phyloP scores from a whole-genome alignment of 1,140 invertebrate genomes.

The Antheraea pernyi region DNA sequence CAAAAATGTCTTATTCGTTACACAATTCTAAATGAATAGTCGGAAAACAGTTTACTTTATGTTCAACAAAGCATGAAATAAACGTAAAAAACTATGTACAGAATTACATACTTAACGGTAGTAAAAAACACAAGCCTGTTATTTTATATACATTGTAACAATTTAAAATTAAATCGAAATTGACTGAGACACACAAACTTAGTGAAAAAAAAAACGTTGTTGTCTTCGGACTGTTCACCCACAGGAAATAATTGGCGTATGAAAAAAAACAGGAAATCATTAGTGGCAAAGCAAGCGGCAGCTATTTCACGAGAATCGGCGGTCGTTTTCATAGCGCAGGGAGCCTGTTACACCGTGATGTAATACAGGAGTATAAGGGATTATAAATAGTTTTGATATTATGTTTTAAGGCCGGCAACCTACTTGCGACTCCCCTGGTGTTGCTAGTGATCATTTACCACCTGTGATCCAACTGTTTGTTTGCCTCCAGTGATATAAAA shows the following conservation, averaged over 20 bases:
- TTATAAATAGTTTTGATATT: not conserved
- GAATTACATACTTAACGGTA: not conserved
- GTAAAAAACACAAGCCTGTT: conserved; percentile 6
- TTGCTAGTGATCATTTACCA: too few relatives aligned
- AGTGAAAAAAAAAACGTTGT: conserved; percentile 29
- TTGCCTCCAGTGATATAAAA: too few relatives aligned
- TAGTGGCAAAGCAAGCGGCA: conserved; percentile 66
- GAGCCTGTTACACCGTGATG: conserved; percentile 43
- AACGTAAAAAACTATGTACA: conserved; percentile 1
- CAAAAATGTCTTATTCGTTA: conserved; percentile 1
- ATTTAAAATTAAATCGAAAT: conserved; percentile 35
- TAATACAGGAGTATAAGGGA: not conserved
- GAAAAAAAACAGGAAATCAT: conserved; percentile 75
- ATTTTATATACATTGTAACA: conserved; percentile 13
- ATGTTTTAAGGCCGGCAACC: not conserved
- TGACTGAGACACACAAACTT: conserved; percentile 24
- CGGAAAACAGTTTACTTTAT: not conserved
- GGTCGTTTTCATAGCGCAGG: conserved; percentile 20
- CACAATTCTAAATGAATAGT: not conserved
- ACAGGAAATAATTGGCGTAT: conserved; percentile 69
- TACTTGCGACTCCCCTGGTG: too few relatives aligned
- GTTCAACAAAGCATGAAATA: conserved; percentile 6
- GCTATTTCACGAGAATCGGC: conserved; percentile 59
- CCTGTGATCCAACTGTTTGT: too few relatives aligned
- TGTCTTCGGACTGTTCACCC: conserved; percentile 52